Evolutionary conservation across 1,140 invertebrate genomes (phyloP).

Genomic region (Camponotus floridanus): DNA sequence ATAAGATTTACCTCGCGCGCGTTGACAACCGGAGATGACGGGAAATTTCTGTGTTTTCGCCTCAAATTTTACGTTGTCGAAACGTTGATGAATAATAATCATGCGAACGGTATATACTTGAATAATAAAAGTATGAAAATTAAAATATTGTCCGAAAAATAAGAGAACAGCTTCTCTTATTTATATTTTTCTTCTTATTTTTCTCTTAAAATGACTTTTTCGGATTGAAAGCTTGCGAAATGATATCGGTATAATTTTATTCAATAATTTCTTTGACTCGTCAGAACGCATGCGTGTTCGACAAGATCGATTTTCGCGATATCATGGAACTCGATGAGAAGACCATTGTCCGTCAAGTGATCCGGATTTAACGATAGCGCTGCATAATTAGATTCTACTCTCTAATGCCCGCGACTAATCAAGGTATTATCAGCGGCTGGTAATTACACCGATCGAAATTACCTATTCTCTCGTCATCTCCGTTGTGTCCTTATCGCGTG

Average conservation of each 20-base stretch:
- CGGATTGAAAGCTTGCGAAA: neutral
- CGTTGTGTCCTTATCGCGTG: constrained; percentile 51
- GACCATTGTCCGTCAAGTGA: constrained; percentile 80
- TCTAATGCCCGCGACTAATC: constrained; percentile 83
- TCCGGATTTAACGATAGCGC: constrained; percentile 83
- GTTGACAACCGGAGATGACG: neutral
- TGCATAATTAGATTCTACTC: constrained; percentile 81
- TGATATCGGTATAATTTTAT: neutral
- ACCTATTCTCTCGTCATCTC: constrained; percentile 77
- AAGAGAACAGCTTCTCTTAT: neutral
- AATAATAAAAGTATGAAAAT: neutral
- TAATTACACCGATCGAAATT: constrained; percentile 82
- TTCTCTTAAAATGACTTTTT: neutral
- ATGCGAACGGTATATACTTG: neutral
- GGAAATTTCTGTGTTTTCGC: constrained; percentile 25
- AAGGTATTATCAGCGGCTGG: constrained; percentile 80
- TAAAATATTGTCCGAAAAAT: neutral
- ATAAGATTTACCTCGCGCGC: constrained; percentile 55
- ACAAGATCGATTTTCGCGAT: constrained; percentile 70
- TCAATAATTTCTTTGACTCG: neutral
- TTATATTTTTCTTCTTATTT: no score
- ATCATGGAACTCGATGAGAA: constrained; percentile 58
- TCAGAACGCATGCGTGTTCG: constrained; percentile 10
- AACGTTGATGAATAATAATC: neutral
- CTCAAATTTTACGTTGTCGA: constrained; percentile 3